Evolutionary conservation across 2,797 vertebrate species (phyloP), one percentile per base, ranked within the genome.

Genomic region (Notolepis coatsorum): DNA sequence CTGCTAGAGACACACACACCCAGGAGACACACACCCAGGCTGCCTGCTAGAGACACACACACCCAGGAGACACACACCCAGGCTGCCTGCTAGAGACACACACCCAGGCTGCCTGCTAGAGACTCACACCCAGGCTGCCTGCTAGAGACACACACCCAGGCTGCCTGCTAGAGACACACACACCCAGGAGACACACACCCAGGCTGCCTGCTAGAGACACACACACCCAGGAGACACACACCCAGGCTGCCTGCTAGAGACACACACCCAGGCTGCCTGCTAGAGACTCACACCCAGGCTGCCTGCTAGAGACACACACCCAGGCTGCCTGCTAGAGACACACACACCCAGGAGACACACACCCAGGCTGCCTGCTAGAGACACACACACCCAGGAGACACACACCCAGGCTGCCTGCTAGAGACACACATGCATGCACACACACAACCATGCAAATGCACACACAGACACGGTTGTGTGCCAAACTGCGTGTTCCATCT

Each of bases 71-170:
- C 9, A n/a, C 1, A 4, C 1, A 13, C 8, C 9, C n/a, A n/a
- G 55, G 2, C 2, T n/a, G n/a, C n/a, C n/a, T n/a, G n/a, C n/a
- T n/a, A n/a, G n/a, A n/a, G n/a, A n/a, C n/a, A n/a, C n/a, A n/a
- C n/a, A n/a, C n/a, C 0, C 68, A 89, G 49, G 72, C 77, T 27
- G 87, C 91, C 28, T 85, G 83, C 70, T 96, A 89, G 88, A 71
- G 42, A 58, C 38, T 7, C 13, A 59, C 24, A 38, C 43, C 56
- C 24, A n/a, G n/a, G n/a, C n/a, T n/a, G n/a, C n/a, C n/a, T n/a
- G 33, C 8, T 51, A 6, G 8, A n/a, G 46, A 23, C 24, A 41
- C 12, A 62, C n/a, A 12, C 2, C 20, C 50, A 21, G 43, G 0
- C n/a, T 20, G 23, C 15, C 12, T 37, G 35, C 43, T 48, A 49